Base-by-base conservation (phyloP, 2,113 vertebrate species). In the Paramormyrops kingsleyae region DNA sequence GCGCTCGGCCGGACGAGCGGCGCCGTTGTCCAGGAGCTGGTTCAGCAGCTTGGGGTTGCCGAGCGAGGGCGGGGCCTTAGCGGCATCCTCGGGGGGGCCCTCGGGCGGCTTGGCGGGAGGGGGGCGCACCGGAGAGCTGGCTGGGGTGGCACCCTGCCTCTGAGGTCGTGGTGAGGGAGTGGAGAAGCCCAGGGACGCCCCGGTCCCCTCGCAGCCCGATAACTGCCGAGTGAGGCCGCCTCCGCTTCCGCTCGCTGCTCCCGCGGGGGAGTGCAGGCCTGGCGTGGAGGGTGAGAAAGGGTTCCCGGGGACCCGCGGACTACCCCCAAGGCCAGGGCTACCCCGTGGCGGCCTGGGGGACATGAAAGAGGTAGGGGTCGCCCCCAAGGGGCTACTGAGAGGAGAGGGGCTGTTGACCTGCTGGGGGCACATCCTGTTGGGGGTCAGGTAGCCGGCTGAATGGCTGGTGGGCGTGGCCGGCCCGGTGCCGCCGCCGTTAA, bases 361-460 rank as follows among this genome's bases (percentile, higher is more conserved):
- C 96, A 97, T 96, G 94, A 98, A 98, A 89, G 97, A 98, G 83
- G 97, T 95, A 90, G 97, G 96, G 94, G 97, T 94, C 83, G 97
- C 95, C 94, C 97, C 96, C 91, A 94, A 93, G 70, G 98, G 97
- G 91, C 97, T 97, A 91, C 96, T 96, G 95, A 98, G 92, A 88
- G 97, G 96, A 83, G 98, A 97, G 46, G 95, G 94, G 92, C 94
- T 94, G 91, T 90, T 94, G 91, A 94, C 94, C 92, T 95, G 95
- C 91, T 93, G 95, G 35, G 91, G 89, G 17, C 93, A 94, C 17
- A 94, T 93, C 88, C 94, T 95, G 91, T 89, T 94, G 90, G 95
- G 93, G 7, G 94, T 94, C 91, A 94, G 93, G 94, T 96, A 95
- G 88, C 94, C 95, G 52, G 94, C 42, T 19, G 90, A 80, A 44